Evolutionary conservation across 2,113 vertebrate genomes (phyloP).

Genomic region (Oxygymnocypris stewartii): DNA sequence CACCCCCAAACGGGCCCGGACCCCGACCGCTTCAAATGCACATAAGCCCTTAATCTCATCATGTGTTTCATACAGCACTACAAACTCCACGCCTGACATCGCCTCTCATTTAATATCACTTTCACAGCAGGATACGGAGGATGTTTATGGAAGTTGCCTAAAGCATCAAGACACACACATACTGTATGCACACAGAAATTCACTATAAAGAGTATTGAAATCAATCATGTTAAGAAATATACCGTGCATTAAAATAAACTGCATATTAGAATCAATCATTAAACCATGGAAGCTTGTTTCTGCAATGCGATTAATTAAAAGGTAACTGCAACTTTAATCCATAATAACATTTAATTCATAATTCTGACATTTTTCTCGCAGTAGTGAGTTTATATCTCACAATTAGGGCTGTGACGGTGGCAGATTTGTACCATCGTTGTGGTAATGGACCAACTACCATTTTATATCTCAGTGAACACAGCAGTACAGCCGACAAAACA

Average conservation of each 20-base stretch:
- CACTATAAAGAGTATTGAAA: neutral
- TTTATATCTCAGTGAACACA: no score
- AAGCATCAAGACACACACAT: neutral
- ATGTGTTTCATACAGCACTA: constrained; percentile 25
- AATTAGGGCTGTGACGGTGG: no score
- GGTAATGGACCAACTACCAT: no score
- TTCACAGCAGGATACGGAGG: neutral
- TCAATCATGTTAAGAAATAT: neutral
- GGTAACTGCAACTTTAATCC: no score
- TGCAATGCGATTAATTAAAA: neutral
- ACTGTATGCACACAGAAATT: neutral
- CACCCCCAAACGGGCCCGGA: neutral
- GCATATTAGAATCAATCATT: neutral
- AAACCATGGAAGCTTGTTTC: neutral
- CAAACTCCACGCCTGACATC: neutral
- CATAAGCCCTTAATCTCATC: constrained; percentile 64
- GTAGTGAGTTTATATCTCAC: no score
- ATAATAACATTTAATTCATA: no score
- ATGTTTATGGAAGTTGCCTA: neutral
- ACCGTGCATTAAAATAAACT: no score
- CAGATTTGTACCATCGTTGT: no score
- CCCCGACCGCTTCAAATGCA: constrained; percentile 54
- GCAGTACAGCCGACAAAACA: no score
- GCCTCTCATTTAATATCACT: neutral
- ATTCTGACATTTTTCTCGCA: no score